Base-by-base conservation (phyloP, 2,113 vertebrate genomes). In the Rana temporaria region DNA sequence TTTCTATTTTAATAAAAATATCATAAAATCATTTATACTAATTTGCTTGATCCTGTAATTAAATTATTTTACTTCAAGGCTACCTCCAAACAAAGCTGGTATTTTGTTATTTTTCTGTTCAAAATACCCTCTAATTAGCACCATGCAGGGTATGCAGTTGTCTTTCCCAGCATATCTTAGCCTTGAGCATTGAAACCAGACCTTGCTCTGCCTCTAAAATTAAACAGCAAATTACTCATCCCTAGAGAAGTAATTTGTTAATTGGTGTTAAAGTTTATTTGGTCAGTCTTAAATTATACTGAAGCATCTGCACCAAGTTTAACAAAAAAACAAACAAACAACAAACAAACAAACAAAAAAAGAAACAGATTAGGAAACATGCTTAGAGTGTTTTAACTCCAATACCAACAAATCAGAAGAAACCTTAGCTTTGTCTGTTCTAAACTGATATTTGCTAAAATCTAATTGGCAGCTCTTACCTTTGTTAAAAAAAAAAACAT, bases 221-320 rank as follows among this genome's bases (percentile, higher is more conserved):
- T 57, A 34, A 73, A 73, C 26, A 57, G 8, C 16, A 59, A 73
- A 73, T 72, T 30, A 72, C 48, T 24, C 30, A 26, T 72, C 30
- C 20, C 26, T 34, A 18, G 26, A 59, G 53, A 72, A 72, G 52
- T 57, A 17, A 30, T 73, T 32, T 53, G 18, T 26, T 59, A 73
- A 73, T 69, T 73, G 70, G 70, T 72, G 16, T 57, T 59, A 26
- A 56, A 32, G 20, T 20, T 73, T 53, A 71, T 71, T 71, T 69
- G 67, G 42, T 52, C 48, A 26, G 14, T 55, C 48, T 55, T 26
- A 3, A 26, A 71, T 52, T n/a, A 52, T 71, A 55, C 12, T 24
- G 53, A 55, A 20, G 24, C 48, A 20, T 71, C 42, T 17, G 68
- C 14, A 71, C 15, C 4, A 53, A 48, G n/a, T 42, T n/a, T 48